Conservation (phyloP, 2,888 invertebrate genomes). For the Dasysyrphus tricinctus region DNA sequence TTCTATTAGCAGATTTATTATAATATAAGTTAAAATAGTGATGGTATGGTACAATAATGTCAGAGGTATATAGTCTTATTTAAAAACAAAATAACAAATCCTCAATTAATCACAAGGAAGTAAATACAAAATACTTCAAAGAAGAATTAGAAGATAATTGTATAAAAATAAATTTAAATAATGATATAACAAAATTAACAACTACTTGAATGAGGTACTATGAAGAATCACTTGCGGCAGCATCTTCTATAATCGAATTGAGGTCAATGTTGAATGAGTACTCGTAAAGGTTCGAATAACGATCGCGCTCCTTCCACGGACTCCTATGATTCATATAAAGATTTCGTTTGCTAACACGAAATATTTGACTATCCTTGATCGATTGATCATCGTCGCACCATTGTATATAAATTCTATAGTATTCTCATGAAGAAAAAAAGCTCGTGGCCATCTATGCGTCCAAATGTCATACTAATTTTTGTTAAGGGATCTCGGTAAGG, state of each 20-base stretch:
- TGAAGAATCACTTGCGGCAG: conserved; percentile 83
- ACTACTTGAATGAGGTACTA: conserved; percentile 80
- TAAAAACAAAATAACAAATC: background rate
- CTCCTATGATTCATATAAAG: conserved; percentile 83
- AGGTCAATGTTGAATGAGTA: conserved; percentile 84
- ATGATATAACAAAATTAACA: conserved; percentile 38
- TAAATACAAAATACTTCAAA: conserved; percentile 15
- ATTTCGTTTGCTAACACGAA: conserved; percentile 84
- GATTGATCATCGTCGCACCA: conserved; percentile 83
- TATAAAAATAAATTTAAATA: conserved; percentile 39
- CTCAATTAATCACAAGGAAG: conserved; percentile 31
- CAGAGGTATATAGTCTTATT: conserved; percentile 13
- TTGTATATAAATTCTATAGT: too few relatives aligned
- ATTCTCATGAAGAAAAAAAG: too few relatives aligned
- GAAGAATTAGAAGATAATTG: conserved; percentile 25
- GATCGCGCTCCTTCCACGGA: conserved; percentile 83
- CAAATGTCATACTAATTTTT: too few relatives aligned
- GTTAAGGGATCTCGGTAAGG: too few relatives aligned
- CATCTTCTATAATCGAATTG: conserved; percentile 84
- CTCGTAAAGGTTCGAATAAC: conserved; percentile 83
- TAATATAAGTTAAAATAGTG: too few relatives aligned
- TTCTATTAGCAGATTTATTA: too few relatives aligned
- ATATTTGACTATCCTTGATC: conserved; percentile 83
- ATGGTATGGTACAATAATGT: too few relatives aligned
- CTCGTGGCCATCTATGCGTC: too few relatives aligned